Base-by-base conservation (phyloP, 2,888 invertebrate genomes). In the Embidobia sp. region DNA sequence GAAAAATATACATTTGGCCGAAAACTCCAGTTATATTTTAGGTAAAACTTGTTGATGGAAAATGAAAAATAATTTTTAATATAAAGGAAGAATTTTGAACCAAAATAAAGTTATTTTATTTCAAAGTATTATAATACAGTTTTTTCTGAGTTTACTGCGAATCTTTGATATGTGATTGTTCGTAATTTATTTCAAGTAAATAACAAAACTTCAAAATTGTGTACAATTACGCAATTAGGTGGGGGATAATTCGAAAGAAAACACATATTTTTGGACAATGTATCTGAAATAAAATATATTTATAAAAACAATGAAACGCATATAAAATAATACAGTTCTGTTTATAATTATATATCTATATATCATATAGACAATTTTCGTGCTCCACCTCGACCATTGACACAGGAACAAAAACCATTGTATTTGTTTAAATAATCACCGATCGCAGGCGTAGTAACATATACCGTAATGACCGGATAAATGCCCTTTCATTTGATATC, bases 211-310 rank as follows among this genome's bases (percentile, higher is more conserved):
- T n/a, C 6, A 6, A 22, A 22, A 22, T 33, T 33, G 10, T 33
- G 2, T 33, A 7, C 1, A 33, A 11, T 11, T 13, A 7, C n/a
- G n/a, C n/a, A 10, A 11, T 11, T 10, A 26, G 29, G 13, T 5
- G 13, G 22, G 22, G 35, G 16, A 15, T 18, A 15, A 31, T 26
- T 22, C 3, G n/a, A 57, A 46, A 49, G 18, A 66, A 22, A 64
- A 78, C 46, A 49, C 76, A 74, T 77, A 77, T 76, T 86, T 85
- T 48, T 22, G 46, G 63, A 64, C 42, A 73, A 64, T 64, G 72
- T 64, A 73, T 82, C 74, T 77, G 86, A 86, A 88, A 88, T 87
- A 88, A 88, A 88, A 88, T 88, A 88, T 88, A 88, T 88, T 88
- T 88, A 86, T 86, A 88, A 87, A 86, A 87, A 86, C 87, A 88